phyloP scores from a whole-genome alignment of 2,888 invertebrate species.

The Tenodera sinensis region DNA sequence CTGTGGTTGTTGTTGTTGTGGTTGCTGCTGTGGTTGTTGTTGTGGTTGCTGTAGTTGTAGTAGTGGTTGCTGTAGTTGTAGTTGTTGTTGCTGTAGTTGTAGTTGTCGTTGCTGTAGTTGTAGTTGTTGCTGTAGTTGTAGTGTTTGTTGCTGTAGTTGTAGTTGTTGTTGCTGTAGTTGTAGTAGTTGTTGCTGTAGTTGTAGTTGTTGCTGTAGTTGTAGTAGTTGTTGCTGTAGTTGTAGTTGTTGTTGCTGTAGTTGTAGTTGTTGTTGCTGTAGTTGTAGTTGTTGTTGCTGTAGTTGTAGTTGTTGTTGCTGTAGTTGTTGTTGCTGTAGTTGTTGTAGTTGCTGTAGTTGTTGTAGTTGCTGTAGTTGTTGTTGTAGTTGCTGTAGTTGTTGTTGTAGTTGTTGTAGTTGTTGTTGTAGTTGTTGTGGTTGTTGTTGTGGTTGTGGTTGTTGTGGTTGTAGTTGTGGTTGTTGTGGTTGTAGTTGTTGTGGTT shows the following conservation, averaged over 20 bases:
- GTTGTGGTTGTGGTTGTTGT: not conserved
- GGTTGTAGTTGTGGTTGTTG: not conserved
- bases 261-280: too few relatives aligned
- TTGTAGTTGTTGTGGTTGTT: not conserved
- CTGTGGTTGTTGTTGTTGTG: too few relatives aligned
- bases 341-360: not conserved
- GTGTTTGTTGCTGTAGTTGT: too few relatives aligned
- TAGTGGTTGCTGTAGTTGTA: not conserved
- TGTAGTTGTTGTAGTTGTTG: not conserved
- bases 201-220: too few relatives aligned
- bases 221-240: too few relatives aligned
- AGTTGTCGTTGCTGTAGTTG: not conserved
- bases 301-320: not conserved
- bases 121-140: too few relatives aligned
- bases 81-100: too few relatives aligned
- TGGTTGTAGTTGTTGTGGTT: not conserved
- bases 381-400: not conserved
- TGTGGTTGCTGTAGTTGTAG: too few relatives aligned
- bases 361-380: not conserved
- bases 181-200: not conserved
- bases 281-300: not conserved
- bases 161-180: not conserved
- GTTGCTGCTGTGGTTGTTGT: too few relatives aligned
- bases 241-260: too few relatives aligned
- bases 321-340: not conserved